Percentiles rank a stretch among this genome's conserved stretches.
phyloP scores from a whole-genome alignment of 2,797 vertebrate genomes.

The Pachyuromys duprasi region DNA sequence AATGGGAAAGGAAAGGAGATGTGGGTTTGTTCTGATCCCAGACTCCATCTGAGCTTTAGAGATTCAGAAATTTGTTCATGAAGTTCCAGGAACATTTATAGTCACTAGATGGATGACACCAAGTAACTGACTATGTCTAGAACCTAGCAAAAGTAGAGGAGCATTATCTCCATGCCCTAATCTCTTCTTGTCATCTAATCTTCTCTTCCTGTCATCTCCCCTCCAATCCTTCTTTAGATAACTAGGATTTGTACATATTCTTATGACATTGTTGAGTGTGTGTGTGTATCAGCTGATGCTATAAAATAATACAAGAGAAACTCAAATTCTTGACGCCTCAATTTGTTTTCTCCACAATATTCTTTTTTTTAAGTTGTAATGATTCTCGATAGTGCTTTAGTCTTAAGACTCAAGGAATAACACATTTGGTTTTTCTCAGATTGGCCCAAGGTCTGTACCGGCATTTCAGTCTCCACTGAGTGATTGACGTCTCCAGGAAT shows the following conservation, averaged over 20 bases:
- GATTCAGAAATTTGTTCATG: slow-evolving; percentile 7
- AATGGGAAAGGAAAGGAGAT: background rate
- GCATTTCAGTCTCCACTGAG: background rate
- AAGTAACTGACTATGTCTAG: background rate
- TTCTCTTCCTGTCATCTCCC: background rate
- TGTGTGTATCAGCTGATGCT: background rate
- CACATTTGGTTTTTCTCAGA: slow-evolving; percentile 19
- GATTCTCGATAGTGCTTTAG: background rate
- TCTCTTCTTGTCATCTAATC: too few relatives aligned
- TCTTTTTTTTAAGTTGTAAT: background rate
- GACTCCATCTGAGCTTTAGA: background rate
- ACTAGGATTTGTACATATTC: background rate
- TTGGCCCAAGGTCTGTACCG: background rate
- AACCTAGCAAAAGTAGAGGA: background rate
- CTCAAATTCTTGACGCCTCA: slow-evolving; percentile 35
- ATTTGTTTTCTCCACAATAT: slow-evolving; percentile 7
- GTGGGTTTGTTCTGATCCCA: background rate
- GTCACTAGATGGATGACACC: background rate
- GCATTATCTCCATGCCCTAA: background rate
- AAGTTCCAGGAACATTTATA: background rate
- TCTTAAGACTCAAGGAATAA: slow-evolving; percentile 1
- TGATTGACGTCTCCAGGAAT: background rate
- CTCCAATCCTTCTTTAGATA: background rate
- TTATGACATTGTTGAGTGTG: background rate
- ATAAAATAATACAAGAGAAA: background rate